Base-by-base conservation (phyloP, 2,888 invertebrate species). In the Pollenia amentaria region DNA sequence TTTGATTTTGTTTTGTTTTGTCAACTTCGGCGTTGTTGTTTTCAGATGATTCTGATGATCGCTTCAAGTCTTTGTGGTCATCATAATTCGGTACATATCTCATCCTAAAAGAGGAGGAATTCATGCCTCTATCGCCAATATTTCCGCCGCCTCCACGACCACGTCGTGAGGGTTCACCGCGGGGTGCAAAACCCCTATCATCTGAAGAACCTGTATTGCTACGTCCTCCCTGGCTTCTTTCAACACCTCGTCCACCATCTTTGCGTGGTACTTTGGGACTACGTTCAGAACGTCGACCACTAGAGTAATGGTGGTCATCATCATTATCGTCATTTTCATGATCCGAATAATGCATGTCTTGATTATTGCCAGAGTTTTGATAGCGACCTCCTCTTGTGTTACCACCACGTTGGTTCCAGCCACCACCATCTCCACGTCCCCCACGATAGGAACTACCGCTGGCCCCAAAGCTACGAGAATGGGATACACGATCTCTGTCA, bases 111-210 rank as follows among this genome's bases (percentile, higher is more conserved):
- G 90, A 89, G 3, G 91, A 90, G 16, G 91, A 90, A n/a, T 88
- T 79, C 21, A 88, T 84, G 46, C 88, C 83, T 46, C 89, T 82
- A 18, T 88, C 94, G 84, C 94, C 90, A 73, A 94, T 92, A 81
- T 94, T 94, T 85, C 94, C 90, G 82, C 94, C 91, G 2, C 95
- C 95, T 16, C 96, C 97, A 85, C 98, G 95, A 7, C 98, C 98
- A 82, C 98, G 95, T 72, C 98, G 94, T 1, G 97, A 97, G 0
- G 98, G 98, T 92, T 98, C 98, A 0, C 98, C 98, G 29, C 97
- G 95, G 0, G 98, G 98, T 1, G 97, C 96, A 93, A 97, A 97
- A 67, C 96, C 96, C 90, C 97, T 96, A 94, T 92, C 94, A 12
- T 87, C 88, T 8, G 88, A 80, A 55, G 88, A 88, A 14, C 85